Evolutionary conservation across 2,113 vertebrate species (phyloP), one percentile per base, ranked within the genome.

Genomic region (Condylura cristata): DNA sequence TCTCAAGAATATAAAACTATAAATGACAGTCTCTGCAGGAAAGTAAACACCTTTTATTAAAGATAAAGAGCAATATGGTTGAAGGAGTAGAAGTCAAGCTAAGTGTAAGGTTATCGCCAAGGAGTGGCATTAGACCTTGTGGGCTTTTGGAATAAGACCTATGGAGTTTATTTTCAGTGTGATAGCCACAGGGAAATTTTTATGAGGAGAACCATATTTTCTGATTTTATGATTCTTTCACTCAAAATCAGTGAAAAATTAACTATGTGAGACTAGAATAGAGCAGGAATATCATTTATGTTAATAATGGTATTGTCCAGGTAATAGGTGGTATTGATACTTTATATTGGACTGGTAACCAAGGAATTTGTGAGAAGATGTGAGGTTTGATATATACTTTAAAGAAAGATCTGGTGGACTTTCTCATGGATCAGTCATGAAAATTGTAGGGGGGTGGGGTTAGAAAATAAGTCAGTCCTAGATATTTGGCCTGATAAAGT

Each of bases 131-230:
- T 39, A 80, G 17, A 58, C 4, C 14, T 18, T 71, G 24, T 14
- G 6, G 65, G 32, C 1, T 32, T 78, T 78, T 22, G 53, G 53
- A 17, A 12, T 58, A 66, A 61, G 5, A 20, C 66, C 34, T 76
- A 44, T 28, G 60, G 28, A 1, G 39, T 95, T 82, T 86, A 72
- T 95, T 86, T 76, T 90, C 72, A 92, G 41, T 65, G 53, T 81
- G 22, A 76, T 37, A 87, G 26, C 56, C 34, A 30, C 6, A 48
- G 60, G 53, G 61, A 11, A 44, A 75, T 44, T 86, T 91, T 90
- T 39, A 76, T 17, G 37, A 94, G 6, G 6, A 75, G 17, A 41
- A 20, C 51, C 37, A 24, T 10, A 79, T 89, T 96, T 96, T 90
- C 60, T 66, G 16, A 65, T 46, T 46, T 44, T 53, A 71, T n/a